A percentile compares a stretch with the other conserved stretches of the same genome.
phyloP scores from a whole-genome alignment of 2,888 invertebrate species.

The Ectemnius continuus region DNA sequence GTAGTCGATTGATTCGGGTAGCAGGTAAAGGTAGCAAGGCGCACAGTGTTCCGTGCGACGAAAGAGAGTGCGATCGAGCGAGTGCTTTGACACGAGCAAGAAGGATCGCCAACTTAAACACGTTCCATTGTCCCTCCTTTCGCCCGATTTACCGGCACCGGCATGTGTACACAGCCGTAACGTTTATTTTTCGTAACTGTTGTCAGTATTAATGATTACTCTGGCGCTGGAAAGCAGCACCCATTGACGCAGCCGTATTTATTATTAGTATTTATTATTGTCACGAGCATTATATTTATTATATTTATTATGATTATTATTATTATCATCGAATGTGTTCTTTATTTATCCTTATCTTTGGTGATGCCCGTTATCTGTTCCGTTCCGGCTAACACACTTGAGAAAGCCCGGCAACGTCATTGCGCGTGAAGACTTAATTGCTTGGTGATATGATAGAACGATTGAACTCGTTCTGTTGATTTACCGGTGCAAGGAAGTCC shows the following conservation, averaged over 20 bases:
- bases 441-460: no score
- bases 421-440: no score
- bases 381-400: no score
- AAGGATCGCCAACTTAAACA: no score
- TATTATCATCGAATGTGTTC: slow-evolving; percentile 43
- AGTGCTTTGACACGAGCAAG: no score
- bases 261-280: slow-evolving; percentile 50
- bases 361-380: slow-evolving; percentile 16
- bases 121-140: no score
- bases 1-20: slow-evolving; percentile 12
- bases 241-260: slow-evolving; percentile 17
- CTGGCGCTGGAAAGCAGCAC: neutral
- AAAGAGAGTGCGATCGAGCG: no score
- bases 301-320: slow-evolving; percentile 37
- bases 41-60: neutral
- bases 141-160: slow-evolving; percentile 14
- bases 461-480: no score
- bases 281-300: slow-evolving; percentile 47
- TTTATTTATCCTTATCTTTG: slow-evolving; percentile 50
- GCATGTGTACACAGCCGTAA: slow-evolving; percentile 21
- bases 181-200: slow-evolving; percentile 49
- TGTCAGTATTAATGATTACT: slow-evolving; percentile 50
- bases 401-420: no score
- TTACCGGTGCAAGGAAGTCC: no score
- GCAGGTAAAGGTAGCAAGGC: neutral